Conservation (phyloP, 2,888 invertebrate genomes). For the Ditylenchus weischeri region DNA sequence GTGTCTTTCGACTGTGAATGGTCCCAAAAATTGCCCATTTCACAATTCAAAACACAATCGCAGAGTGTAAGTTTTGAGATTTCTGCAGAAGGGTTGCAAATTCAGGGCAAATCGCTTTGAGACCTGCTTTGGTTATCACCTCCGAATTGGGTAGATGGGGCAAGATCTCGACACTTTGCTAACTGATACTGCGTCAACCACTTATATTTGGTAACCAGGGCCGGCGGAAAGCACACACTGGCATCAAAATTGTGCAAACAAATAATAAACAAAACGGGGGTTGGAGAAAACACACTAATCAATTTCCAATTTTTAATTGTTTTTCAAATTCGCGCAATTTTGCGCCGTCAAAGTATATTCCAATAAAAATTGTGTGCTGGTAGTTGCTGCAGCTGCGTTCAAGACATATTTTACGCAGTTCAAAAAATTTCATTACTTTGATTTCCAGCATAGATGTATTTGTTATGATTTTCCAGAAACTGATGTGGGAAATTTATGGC, state of each 20-base stretch:
- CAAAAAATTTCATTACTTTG: too few species aligned
- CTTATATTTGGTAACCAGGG: too few species aligned
- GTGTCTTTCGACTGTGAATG: too few species aligned
- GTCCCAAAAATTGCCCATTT: background rate
- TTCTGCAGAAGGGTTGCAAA: background rate
- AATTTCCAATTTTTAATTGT: conserved; percentile 5
- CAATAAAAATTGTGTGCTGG: too few species aligned
- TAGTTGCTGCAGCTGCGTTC: too few species aligned
- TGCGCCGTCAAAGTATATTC: background rate
- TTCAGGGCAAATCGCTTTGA: conserved; percentile 8
- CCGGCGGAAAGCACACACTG: conserved; percentile 1
- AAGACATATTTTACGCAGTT: too few species aligned
- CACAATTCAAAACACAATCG: conserved; percentile 3
- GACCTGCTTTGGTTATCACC: background rate
- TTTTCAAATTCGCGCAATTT: conserved; percentile 8
- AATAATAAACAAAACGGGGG: conserved; percentile 8
- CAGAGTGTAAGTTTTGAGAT: conserved; percentile 1
- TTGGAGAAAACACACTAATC: conserved; percentile 1
- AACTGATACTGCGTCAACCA: background rate
- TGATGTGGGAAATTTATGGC: too few species aligned
- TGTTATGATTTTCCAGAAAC: too few species aligned
- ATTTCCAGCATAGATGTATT: too few species aligned
- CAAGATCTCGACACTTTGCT: background rate
- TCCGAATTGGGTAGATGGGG: background rate
- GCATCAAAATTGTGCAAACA: conserved; percentile 7